These are phyloP conservation scores for Meiosimyza decipiens DNA, from an alignment of 2,888 invertebrate genomes.

Conservation along the genomic window DNA sequence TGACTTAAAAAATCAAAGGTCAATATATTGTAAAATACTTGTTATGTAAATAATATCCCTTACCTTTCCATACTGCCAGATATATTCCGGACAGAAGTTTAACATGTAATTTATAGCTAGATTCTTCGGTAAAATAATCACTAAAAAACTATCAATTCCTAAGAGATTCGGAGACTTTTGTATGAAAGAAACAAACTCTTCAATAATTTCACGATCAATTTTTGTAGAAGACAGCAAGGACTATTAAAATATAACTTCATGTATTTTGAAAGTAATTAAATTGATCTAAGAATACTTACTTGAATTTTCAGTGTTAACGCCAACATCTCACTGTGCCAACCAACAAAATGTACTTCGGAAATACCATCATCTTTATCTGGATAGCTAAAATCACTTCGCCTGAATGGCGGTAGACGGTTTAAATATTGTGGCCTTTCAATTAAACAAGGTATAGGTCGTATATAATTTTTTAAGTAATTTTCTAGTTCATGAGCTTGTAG, in stretches of 20 bases:
- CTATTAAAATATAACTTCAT: constrained; percentile 37
- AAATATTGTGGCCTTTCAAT: constrained; percentile 61
- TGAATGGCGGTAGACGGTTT: constrained; percentile 63
- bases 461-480: constrained; percentile 53
- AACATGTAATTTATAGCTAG: constrained; percentile 70
- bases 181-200: constrained; percentile 74
- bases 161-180: constrained; percentile 70
- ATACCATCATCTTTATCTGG: constrained; percentile 61
- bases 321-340: constrained; percentile 61
- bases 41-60: constrained; percentile 29
- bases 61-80: constrained; percentile 76
- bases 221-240: constrained; percentile 71
- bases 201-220: constrained; percentile 64
- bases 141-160: constrained; percentile 69
- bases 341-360: constrained; percentile 58
- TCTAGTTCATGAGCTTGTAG: constrained; percentile 53
- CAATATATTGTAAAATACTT: not conserved
- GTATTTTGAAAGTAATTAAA: not conserved
- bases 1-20: constrained; percentile 50
- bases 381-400: constrained; percentile 58
- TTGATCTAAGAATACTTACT: constrained; percentile 38
- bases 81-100: constrained; percentile 72
- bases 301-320: constrained; percentile 61
- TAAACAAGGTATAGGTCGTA: constrained; percentile 62
- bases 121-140: constrained; percentile 68